These are phyloP conservation scores for Nibea coibor DNA, from an alignment of 2,113 vertebrate species.

Conservation along the genomic window DNA sequence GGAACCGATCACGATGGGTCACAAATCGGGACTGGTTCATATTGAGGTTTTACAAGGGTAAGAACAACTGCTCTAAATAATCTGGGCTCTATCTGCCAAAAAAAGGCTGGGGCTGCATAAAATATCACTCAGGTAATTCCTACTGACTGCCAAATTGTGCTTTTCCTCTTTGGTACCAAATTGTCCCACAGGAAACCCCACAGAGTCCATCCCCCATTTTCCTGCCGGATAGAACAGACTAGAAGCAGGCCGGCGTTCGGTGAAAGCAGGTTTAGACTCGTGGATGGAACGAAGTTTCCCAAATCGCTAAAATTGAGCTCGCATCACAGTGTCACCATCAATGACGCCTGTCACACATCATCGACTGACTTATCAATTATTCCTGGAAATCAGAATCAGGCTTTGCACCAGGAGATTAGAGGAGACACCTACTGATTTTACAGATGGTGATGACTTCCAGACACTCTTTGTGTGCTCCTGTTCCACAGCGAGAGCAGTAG, in stretches of 20 bases:
- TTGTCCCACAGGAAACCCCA: not conserved
- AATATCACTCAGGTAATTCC: not conserved
- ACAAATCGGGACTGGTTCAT: not conserved
- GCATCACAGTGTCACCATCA: not conserved
- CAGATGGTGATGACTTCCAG: slow-evolving; percentile 95
- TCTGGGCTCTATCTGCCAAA: not conserved
- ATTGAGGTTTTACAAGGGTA: not conserved
- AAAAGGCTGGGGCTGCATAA: not conserved
- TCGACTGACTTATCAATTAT: not conserved
- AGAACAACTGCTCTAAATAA: not conserved
- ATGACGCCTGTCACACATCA: not conserved
- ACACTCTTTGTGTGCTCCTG: slow-evolving; percentile 97
- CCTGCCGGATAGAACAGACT: not conserved
- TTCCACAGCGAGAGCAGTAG: slow-evolving; percentile 92
- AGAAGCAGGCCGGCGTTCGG: not conserved
- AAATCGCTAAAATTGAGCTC: not conserved
- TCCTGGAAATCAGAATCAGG: not conserved
- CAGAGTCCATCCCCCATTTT: not conserved
- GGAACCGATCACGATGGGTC: not conserved
- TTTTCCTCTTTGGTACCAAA: slow-evolving; percentile 17
- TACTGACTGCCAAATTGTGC: not conserved
- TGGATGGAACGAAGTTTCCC: not conserved
- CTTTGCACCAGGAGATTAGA: slow-evolving; percentile 6
- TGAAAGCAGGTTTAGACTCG: not conserved
- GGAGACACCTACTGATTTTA: slow-evolving; percentile 91